phyloP scores from a whole-genome alignment of 2,888 invertebrate genomes.

The Hyalella azteca region DNA sequence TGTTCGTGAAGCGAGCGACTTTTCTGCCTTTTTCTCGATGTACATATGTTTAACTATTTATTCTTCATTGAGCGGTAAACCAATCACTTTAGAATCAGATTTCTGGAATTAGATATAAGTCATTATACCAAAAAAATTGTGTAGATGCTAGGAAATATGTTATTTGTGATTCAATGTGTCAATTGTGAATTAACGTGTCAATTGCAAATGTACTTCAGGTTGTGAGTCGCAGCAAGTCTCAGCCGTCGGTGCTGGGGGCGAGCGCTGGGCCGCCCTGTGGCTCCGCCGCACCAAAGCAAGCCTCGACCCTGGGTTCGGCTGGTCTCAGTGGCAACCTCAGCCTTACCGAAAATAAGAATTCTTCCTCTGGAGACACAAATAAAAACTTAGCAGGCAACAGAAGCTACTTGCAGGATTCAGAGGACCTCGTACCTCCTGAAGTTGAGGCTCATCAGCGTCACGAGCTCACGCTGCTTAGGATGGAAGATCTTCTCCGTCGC shows the following conservation, averaged over 20 bases:
- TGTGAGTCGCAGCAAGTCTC: conserved; percentile 52
- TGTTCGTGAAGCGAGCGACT: too few species aligned
- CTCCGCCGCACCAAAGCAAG: not conserved
- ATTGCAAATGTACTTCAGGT: conserved; percentile 37
- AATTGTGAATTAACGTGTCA: not conserved
- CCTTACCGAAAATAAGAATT: not conserved
- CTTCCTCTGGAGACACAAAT: not conserved
- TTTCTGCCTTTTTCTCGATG: too few species aligned
- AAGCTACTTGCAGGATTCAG: not conserved
- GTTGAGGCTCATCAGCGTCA: conserved; percentile 79
- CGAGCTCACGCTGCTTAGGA: conserved; percentile 74
- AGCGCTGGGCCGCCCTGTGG: conserved; percentile 16
- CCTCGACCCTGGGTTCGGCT: conserved; percentile 41
- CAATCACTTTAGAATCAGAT: too few species aligned
- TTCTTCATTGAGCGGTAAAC: too few species aligned
- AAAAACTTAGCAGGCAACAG: not conserved
- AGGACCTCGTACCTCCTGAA: conserved; percentile 66
- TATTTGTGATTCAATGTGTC: too few species aligned
- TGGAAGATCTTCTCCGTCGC: conserved; percentile 76
- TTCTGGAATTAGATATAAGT: too few species aligned
- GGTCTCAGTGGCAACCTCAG: conserved; percentile 37
- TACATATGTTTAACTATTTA: too few species aligned
- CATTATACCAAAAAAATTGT: too few species aligned
- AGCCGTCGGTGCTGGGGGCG: conserved; percentile 46
- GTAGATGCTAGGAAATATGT: too few species aligned